Base-by-base conservation (phyloP, 2,113 vertebrate genomes). In the Takifugu flavidus region DNA sequence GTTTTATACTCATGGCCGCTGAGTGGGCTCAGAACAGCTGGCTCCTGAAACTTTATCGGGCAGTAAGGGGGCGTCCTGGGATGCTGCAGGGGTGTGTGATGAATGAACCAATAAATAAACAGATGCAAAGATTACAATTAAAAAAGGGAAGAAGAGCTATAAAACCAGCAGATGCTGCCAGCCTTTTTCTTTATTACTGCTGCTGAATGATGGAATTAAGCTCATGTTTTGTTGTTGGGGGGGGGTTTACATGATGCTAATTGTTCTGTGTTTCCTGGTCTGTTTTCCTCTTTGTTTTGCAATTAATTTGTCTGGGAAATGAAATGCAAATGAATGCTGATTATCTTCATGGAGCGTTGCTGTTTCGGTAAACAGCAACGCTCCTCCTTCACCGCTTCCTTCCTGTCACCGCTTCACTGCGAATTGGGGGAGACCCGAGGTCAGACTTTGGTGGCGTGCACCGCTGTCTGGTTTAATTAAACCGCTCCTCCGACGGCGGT, bases 401-500 rank as follows among this genome's bases (percentile, higher is more conserved):
- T 52, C 47, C 12, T 46, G 13, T 57, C 51, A 66, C 56, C 53
- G 60, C 76, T 74, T 69, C 45, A 72, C 70, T 64, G 62, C 79
- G 68, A 80, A 84, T 6, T 8, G 56, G 56, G 62, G 39, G 50
- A 74, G 44, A 67, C 53, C 55, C 66, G 62, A 79, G 76, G 82
- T 83, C 82, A 80, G 45, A 69, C 42, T 53, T 3, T 27, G 1
- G 47, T 46, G 47, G 70, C 15, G 62, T 56, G 67, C 56, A 49
- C 67, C 29, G 61, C 53, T 45, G 56, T 76, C 74, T 64, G 57
- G 5, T 63, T 84, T 83, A 82, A 87, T 86, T 82, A 83, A 78
- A 81, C 45, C 5, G 53, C 59, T 65, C 13, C 49, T 29, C 49
- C 7, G 25, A 55, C 70, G 55, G 29, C 13, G 39, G 28, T 62